Base-by-base conservation (phyloP, 2,113 vertebrate species). In the Polypterus senegalus region DNA sequence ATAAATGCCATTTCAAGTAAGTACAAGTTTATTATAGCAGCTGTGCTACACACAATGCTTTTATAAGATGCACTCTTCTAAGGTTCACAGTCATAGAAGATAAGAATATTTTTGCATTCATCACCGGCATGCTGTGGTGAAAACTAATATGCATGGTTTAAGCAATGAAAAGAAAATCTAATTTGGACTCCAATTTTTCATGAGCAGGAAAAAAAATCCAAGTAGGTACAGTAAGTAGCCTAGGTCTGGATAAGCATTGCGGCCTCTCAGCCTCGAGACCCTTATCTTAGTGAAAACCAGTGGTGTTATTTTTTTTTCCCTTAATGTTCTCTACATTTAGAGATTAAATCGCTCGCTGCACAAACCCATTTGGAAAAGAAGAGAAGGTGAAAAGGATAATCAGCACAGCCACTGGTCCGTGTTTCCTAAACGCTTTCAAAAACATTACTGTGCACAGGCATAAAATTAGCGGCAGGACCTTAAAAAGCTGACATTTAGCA, bases 401-500 rank as follows among this genome's bases (percentile, higher is more conserved):
- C 92, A 95, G 92, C 91, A 92, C 92, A 93, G 91, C 88, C 96
- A 97, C 89, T 95, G 91, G 92, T 91, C 94, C 92, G 91, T 97
- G 94, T 94, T 97, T 97, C 94, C 92, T 92, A 95, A 97, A 98
- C 85, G 92, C 91, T 93, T 94, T 92, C 89, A 88, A 92, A 97
- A 97, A 97, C 96, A 96, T 96, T 96, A 96, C 92, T 91, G 93
- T 95, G 93, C 84, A 93, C 86, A 88, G 93, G 92, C 94, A 97
- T 95, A 97, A 97, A 97, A 97, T 98, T 97, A 97, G 94, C 93
- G 80, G 80, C 85, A 82, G 87, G 87, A 93, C 93, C 93, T 97
- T 97, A 95, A 98, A 92, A 97, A 89, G 92, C 91, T 97, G 96
- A 97, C 96, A 98, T 98, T 98, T 98, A 96, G 91, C 94, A 91